These are phyloP conservation scores for Leptopterna dolabrata DNA, from an alignment of 2,888 invertebrate species.

Conservation along the genomic window DNA sequence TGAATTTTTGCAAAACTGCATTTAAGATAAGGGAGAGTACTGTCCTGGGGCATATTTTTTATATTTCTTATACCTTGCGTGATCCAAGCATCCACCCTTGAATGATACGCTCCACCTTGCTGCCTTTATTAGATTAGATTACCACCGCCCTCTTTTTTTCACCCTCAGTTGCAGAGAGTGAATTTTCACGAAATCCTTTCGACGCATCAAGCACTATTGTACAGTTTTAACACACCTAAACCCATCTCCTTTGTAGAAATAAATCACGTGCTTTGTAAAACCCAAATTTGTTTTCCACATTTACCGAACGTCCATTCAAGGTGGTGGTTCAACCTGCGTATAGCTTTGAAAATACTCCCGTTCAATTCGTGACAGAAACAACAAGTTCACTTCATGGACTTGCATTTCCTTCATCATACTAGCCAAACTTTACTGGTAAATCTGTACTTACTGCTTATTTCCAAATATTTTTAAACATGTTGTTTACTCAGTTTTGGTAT, in stretches of 20 bases:
- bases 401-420: constrained; percentile 15
- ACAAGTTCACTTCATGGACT: background rate
- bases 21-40: too few species aligned
- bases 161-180: background rate
- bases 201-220: background rate
- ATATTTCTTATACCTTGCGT: background rate
- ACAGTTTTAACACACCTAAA: background rate
- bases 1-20: too few species aligned
- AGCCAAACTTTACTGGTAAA: constrained; percentile 40
- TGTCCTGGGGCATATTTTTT: background rate
- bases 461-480: constrained; percentile 8
- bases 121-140: background rate
- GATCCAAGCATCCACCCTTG: constrained; percentile 4
- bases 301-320: background rate
- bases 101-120: background rate
- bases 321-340: constrained; percentile 18
- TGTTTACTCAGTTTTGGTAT: background rate
- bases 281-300: background rate
- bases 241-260: background rate
- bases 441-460: constrained; percentile 54
- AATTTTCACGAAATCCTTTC: background rate
- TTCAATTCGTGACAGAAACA: constrained; percentile 4
- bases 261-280: background rate
- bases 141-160: background rate
- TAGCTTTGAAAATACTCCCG: background rate